Conservation (phyloP, 2,113 vertebrate species). For the Mugil cephalus region DNA sequence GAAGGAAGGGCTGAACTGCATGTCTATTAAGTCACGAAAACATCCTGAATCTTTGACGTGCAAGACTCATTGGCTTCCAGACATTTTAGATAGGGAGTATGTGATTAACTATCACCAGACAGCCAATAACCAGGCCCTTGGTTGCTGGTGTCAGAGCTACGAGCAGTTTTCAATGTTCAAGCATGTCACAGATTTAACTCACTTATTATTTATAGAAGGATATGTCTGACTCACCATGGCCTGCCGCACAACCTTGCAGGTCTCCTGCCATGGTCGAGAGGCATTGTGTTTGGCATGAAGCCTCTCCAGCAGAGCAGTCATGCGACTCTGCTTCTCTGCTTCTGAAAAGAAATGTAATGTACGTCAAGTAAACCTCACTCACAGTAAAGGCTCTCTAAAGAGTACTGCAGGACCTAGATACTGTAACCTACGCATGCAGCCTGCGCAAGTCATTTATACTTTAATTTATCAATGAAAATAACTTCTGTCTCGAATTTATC, state of each 20-base stretch:
- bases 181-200: not conserved
- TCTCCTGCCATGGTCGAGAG: constrained; percentile 95
- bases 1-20: too few species aligned
- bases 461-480: too few species aligned
- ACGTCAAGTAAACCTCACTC: not conserved
- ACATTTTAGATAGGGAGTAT: too few species aligned
- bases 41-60: too few species aligned
- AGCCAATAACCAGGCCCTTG: not conserved
- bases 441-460: too few species aligned
- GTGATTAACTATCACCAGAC: too few species aligned
- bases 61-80: too few species aligned
- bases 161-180: not conserved
- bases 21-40: too few species aligned
- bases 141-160: not conserved
- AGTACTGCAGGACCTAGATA: too few species aligned
- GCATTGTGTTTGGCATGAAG: constrained; percentile 96
- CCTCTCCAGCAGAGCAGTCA: constrained; percentile 91
- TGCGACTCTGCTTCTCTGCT: constrained; percentile 86
- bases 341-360: constrained; percentile 66
- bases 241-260: constrained; percentile 95
- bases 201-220: not conserved
- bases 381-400: too few species aligned
- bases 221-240: constrained; percentile 89
- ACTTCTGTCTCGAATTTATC: too few species aligned
- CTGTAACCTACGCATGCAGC: too few species aligned